Conservation (phyloP, 2,888 invertebrate genomes). For the Eurytoma adleriae region DNA sequence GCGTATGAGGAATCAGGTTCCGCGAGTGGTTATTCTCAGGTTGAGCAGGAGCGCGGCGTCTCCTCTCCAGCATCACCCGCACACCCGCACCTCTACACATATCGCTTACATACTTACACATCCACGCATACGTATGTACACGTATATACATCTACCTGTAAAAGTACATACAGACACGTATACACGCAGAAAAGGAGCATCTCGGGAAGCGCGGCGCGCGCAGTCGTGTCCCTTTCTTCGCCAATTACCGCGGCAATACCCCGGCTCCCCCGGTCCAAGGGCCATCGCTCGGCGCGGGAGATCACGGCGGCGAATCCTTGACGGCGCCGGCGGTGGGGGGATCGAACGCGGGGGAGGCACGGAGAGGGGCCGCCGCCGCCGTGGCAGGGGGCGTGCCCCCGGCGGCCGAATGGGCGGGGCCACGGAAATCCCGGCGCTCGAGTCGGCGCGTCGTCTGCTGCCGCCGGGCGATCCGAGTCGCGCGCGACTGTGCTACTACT, state of each 20-base stretch:
- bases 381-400: constrained; percentile 64
- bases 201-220: neutral
- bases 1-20: constrained; percentile 64
- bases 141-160: neutral
- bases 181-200: neutral
- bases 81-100: neutral
- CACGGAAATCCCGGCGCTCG: constrained; percentile 71
- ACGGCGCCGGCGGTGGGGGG: neutral
- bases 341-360: neutral
- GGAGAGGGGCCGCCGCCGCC: constrained; percentile 61
- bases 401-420: constrained; percentile 64
- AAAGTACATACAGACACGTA: too few relatives aligned
- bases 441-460: constrained; percentile 58
- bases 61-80: neutral
- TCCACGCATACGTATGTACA: too few relatives aligned
- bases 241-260: too few relatives aligned
- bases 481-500: constrained; percentile 3
- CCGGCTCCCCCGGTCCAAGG: too few relatives aligned
- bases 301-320: too few relatives aligned
- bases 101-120: neutral
- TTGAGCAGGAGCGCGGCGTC: constrained; percentile 1
- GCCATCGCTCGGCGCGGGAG: too few relatives aligned
- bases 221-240: neutral
- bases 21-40: constrained; percentile 68
- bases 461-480: neutral